These are phyloP conservation scores for Bellardia bayeri DNA, from an alignment of 2,888 invertebrate genomes.

Conservation along the genomic window DNA sequence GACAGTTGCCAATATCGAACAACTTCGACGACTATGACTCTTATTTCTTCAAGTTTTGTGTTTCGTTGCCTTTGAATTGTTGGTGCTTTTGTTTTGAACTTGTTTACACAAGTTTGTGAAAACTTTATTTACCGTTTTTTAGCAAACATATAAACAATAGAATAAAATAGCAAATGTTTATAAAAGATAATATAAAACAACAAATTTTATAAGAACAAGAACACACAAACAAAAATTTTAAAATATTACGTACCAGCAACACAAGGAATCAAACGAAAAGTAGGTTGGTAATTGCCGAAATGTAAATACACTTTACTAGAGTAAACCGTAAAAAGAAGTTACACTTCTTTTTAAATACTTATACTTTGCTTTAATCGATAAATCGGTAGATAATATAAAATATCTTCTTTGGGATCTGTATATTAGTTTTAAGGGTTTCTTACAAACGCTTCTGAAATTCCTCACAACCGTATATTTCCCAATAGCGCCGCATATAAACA, in stretches of 20 bases:
- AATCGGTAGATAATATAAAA: too few species aligned
- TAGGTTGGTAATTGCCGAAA: neutral
- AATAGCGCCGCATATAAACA: neutral
- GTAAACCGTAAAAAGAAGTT: neutral
- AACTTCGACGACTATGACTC: slow-evolving; percentile 17
- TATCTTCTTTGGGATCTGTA: neutral
- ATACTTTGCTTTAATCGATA: too few species aligned
- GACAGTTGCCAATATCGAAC: slow-evolving; percentile 27
- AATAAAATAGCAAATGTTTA: slow-evolving; percentile 52
- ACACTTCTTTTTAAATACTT: neutral
- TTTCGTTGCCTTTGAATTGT: neutral
- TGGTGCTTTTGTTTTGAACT: slow-evolving; percentile 68
- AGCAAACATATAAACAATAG: slow-evolving; percentile 53
- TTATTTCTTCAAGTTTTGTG: slow-evolving; percentile 33
- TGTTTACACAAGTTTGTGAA: slow-evolving; percentile 78
- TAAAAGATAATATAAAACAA: neutral
- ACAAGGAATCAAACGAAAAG: too few species aligned
- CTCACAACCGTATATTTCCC: neutral
- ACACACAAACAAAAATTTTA: neutral
- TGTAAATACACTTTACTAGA: neutral
- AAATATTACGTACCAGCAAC: too few species aligned
- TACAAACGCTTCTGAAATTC: neutral
- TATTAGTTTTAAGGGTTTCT: too few species aligned
- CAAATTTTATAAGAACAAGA: neutral
- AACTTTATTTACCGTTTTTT: slow-evolving; percentile 77